phyloP scores from a whole-genome alignment of 2,797 vertebrate genomes.

The Knipowitschia caucasica region DNA sequence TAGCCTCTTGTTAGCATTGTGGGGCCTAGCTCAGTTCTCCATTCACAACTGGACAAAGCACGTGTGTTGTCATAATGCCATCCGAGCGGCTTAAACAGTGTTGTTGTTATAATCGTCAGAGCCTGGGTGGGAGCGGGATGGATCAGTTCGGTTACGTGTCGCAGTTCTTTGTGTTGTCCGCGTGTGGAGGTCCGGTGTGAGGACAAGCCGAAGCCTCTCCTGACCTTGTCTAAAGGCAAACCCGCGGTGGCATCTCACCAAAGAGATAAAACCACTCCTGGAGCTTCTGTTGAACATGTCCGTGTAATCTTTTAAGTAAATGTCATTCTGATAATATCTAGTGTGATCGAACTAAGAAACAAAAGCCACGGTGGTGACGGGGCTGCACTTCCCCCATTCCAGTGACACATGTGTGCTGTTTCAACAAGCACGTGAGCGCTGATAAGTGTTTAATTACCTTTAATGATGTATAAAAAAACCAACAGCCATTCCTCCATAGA shows the following conservation, averaged over 20 bases:
- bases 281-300: background rate
- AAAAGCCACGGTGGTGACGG: background rate
- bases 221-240: background rate
- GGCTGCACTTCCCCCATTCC: background rate
- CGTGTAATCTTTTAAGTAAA: background rate
- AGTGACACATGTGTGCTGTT: background rate
- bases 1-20: conserved; percentile 38
- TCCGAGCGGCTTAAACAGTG: rapidly evolving
- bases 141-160: conserved; percentile 5
- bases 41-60: background rate
- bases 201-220: background rate
- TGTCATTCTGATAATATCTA: background rate
- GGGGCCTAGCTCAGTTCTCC: conserved; percentile 12
- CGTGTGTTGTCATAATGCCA: rapidly evolving
- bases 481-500: too few species aligned
- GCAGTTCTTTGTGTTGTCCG: conserved; percentile 71
- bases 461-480: too few species aligned
- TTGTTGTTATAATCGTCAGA: background rate
- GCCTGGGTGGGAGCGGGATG: background rate
- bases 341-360: background rate
- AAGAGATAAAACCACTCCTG: background rate
- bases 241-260: background rate
- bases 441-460: too few species aligned
- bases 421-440: background rate
- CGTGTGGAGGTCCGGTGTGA: conserved; percentile 25